Conservation (phyloP, 2,113 vertebrate species). For the Bufo gargarizans region DNA sequence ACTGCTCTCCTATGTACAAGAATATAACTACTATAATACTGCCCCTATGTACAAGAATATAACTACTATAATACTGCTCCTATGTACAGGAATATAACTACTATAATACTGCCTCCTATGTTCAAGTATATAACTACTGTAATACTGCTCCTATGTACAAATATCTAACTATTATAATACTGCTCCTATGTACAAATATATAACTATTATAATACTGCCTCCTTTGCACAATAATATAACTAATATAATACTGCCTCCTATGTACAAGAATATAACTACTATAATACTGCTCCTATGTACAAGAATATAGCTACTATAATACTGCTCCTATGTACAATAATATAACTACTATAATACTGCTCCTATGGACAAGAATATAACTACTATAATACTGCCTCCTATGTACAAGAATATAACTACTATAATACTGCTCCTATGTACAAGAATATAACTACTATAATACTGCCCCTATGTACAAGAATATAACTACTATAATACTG, state of each 20-base stretch:
- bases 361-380: conserved; percentile 1
- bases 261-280: neutral
- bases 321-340: neutral
- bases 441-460: conserved; percentile 12
- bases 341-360: neutral
- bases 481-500: conserved; percentile 5
- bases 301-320: neutral
- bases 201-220: too few relatives aligned
- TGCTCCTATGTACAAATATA: too few relatives aligned
- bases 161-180: too few relatives aligned
- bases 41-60: too few relatives aligned
- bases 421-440: conserved; percentile 1
- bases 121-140: too few relatives aligned
- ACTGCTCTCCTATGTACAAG: too few relatives aligned
- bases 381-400: neutral
- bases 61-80: too few relatives aligned
- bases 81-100: too few relatives aligned
- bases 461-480: conserved; percentile 15
- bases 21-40: too few relatives aligned
- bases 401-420: conserved; percentile 2
- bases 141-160: too few relatives aligned
- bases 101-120: too few relatives aligned
- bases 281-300: neutral
- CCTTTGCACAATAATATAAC: too few relatives aligned
- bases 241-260: neutral